Percentiles rank a stretch among this genome's conserved stretches.
Evolutionary conservation across 2,797 vertebrate species (phyloP).

Genomic region (Arrhamphus sclerolepis): DNA sequence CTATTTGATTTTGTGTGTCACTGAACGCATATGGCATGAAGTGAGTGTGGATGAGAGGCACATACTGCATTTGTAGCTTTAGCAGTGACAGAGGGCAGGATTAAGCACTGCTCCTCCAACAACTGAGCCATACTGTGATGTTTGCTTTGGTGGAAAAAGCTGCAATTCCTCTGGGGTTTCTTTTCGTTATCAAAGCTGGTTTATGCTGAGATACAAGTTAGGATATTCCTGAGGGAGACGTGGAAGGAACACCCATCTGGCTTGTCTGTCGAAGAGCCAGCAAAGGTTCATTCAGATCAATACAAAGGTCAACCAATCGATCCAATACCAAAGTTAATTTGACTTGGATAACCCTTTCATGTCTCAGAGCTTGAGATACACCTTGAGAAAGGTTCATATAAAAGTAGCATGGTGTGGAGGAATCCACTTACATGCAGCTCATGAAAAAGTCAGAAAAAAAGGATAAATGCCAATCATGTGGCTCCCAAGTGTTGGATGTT

Average conservation of each 20-base stretch:
- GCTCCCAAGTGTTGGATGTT: not conserved
- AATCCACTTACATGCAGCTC: constrained; percentile 30
- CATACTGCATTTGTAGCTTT: constrained; percentile 13
- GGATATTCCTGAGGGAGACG: constrained; percentile 43
- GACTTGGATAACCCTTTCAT: constrained; percentile 46
- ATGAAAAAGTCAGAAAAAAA: constrained; percentile 4
- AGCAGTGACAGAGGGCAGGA: constrained; percentile 37
- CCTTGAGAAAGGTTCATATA: constrained; percentile 9
- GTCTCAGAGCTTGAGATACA: constrained; percentile 24
- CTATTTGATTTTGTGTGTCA: constrained; percentile 39
- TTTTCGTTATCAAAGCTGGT: constrained; percentile 38
- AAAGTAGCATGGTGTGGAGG: constrained; percentile 38
- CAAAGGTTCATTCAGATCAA: constrained; percentile 55
- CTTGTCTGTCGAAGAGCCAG: constrained; percentile 31
- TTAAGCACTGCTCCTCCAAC: constrained; percentile 22
- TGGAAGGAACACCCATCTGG: constrained; percentile 19
- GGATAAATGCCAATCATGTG: not conserved
- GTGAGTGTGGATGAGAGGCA: not conserved
- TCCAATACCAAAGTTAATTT: constrained; percentile 40
- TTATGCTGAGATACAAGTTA: constrained; percentile 51
- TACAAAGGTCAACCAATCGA: constrained; percentile 70
- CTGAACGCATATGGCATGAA: constrained; percentile 4
- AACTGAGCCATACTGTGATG: constrained; percentile 21
- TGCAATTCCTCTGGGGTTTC: constrained; percentile 52
- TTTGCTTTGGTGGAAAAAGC: constrained; percentile 49